Evolutionary conservation across 2,888 invertebrate genomes (phyloP), one percentile per base, ranked within the genome.

Genomic region (Drosophila sordidula): DNA sequence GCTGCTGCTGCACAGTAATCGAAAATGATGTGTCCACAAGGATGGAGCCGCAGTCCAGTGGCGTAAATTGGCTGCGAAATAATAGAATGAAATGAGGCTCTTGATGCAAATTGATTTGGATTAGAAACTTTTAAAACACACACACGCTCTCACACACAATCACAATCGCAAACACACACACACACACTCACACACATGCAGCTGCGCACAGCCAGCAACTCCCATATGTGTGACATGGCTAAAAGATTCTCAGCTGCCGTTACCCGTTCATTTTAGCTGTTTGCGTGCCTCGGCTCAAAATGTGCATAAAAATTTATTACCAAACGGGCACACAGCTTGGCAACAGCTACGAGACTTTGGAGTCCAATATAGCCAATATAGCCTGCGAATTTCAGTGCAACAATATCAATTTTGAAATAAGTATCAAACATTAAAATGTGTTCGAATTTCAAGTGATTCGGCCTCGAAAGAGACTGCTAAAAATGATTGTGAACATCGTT

Each of bases 51-150:
- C 69, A 63, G 78, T 75, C 75, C 75, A 75, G 69, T 68, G 62
- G 80, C 79, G 77, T 74, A 78, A 87, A 85, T 87, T 87, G 89
- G 87, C 89, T 87, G 86, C 75, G 83, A 83, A 87, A 87, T 90
- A 90, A 90, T 90, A 85, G 91, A 90, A 90, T 90, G 80, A 90
- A 90, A 90, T 87, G 90, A 90, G 90, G 82, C 91, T 88, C 91
- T 89, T 85, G 90, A 88, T 90, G 90, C 89, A 90, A 90, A 90
- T 90, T 90, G 90, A 90, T 91, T 90, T 90, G 90, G 90, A 90
- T 90, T 91, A 88, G 90, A 84, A 85, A 86, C 80, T 84, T 84
- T 78, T 71, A 84, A 78, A 65, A 70, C 76, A 55, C 47, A 70
- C 58, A 59, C 54, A 44, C 52, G 54, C 29, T 38, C 14, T 18